phyloP scores from a whole-genome alignment of 2,888 invertebrate genomes.

The Cephus rjabovi region DNA sequence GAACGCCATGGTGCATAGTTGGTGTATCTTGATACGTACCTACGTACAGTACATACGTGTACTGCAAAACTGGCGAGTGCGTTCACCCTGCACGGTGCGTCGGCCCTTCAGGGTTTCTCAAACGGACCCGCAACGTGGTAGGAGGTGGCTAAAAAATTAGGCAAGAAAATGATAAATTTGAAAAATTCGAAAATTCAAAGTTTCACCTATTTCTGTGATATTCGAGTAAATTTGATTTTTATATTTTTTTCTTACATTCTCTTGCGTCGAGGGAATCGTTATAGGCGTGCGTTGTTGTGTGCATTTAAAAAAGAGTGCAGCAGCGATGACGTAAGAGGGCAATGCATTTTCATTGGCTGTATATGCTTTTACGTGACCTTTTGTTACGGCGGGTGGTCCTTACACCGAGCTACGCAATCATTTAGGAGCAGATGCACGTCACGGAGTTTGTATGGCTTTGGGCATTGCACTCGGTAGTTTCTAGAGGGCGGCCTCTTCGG shows the following conservation, averaged over 20 bases:
- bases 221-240: background rate
- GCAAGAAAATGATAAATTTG: background rate
- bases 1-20: background rate
- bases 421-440: background rate
- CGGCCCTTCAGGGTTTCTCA: constrained; percentile 60
- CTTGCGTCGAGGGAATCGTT: too few relatives aligned
- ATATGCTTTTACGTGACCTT: background rate
- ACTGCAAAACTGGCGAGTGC: constrained; percentile 39
- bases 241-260: too few relatives aligned
- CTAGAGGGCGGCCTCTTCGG: constrained; percentile 53
- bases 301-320: background rate
- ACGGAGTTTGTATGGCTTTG: constrained; percentile 34
- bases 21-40: background rate
- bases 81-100: constrained; percentile 59
- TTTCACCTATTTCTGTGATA: background rate
- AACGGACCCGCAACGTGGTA: constrained; percentile 34
- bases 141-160: background rate
- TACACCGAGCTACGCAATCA: background rate
- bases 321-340: background rate
- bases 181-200: background rate
- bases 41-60: constrained; percentile 7
- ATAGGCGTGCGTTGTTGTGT: background rate
- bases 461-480: constrained; percentile 57
- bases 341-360: background rate
- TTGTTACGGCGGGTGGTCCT: background rate